Evolutionary conservation across 1,140 invertebrate species (phyloP).

Genomic region (Camponotus pennsylvanicus): DNA sequence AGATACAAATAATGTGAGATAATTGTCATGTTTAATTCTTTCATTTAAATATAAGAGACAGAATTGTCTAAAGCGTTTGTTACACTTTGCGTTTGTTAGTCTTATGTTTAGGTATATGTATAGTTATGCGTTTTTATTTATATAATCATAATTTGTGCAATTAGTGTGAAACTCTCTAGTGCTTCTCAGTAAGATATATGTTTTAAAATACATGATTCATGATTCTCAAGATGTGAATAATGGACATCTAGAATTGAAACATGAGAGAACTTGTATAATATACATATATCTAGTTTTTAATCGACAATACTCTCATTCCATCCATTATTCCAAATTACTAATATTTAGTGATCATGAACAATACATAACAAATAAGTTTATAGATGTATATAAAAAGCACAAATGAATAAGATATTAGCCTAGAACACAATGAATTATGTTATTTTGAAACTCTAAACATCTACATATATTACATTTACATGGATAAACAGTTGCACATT

Average conservation of each 20-base stretch:
- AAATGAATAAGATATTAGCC: slow-evolving; percentile 27
- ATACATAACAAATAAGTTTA: slow-evolving; percentile 51
- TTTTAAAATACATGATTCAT: slow-evolving; percentile 32
- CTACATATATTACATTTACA: slow-evolving; percentile 8
- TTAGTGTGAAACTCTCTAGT: neutral
- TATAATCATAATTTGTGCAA: slow-evolving; percentile 33
- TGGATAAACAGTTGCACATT: neutral
- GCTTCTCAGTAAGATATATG: slow-evolving; percentile 22
- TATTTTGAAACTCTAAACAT: slow-evolving; percentile 33
- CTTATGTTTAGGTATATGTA: slow-evolving; percentile 9
- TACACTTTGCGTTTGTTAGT: neutral
- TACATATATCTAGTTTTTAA: slow-evolving; percentile 74
- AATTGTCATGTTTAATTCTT: slow-evolving; percentile 16
- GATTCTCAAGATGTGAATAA: slow-evolving; percentile 5
- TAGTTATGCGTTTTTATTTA: slow-evolving; percentile 38
- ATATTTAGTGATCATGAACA: slow-evolving; percentile 58
- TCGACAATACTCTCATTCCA: slow-evolving; percentile 78
- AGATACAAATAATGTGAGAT: slow-evolving; percentile 4
- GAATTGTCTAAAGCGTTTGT: slow-evolving; percentile 8
- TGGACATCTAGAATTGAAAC: neutral
- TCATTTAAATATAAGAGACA: slow-evolving; percentile 15
- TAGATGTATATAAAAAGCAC: slow-evolving; percentile 59
- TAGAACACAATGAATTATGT: slow-evolving; percentile 33
- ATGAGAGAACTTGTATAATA: slow-evolving; percentile 8
- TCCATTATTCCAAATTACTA: slow-evolving; percentile 73